These are phyloP conservation scores for Micromys minutus DNA, from an alignment of 2,113 vertebrate species.

Conservation along the genomic window DNA sequence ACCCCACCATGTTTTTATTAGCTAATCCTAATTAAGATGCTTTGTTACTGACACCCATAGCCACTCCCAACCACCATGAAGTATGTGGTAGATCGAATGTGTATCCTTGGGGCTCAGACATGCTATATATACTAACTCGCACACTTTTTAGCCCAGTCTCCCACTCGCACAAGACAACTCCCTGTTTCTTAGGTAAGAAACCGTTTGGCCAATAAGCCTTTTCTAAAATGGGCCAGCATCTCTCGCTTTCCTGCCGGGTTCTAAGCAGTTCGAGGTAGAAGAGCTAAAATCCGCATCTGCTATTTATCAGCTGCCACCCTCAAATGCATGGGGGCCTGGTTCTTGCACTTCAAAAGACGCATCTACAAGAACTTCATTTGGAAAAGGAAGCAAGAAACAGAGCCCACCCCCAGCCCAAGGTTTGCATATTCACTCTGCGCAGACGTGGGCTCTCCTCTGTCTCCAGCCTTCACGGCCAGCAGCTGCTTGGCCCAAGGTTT, in stretches of 20 bases:
- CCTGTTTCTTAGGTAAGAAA: not conserved
- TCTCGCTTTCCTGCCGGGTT: not conserved
- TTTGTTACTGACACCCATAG: conserved; percentile 23
- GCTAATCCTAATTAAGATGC: conserved; percentile 59
- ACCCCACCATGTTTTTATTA: conserved; percentile 41
- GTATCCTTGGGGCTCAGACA: not conserved
- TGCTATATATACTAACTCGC: not conserved
- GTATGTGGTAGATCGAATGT: not conserved
- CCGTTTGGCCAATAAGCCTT: not conserved
- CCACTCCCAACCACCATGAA: conserved; percentile 18
- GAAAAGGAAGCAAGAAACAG: not conserved
- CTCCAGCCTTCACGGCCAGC: not conserved
- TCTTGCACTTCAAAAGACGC: not conserved
- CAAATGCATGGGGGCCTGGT: not conserved
- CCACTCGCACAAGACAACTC: not conserved
- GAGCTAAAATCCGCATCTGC: not conserved
- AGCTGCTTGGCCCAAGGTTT: conserved; percentile 48
- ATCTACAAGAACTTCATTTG: not conserved
- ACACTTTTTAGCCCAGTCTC: not conserved
- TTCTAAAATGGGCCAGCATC: not conserved
- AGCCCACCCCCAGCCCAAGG: not conserved
- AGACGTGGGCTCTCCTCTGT: not conserved
- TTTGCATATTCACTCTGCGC: accelerated
- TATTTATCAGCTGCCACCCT: not conserved
- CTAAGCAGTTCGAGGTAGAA: not conserved